Conservation (phyloP, 2,113 vertebrate genomes). For the Cygnus atratus region DNA sequence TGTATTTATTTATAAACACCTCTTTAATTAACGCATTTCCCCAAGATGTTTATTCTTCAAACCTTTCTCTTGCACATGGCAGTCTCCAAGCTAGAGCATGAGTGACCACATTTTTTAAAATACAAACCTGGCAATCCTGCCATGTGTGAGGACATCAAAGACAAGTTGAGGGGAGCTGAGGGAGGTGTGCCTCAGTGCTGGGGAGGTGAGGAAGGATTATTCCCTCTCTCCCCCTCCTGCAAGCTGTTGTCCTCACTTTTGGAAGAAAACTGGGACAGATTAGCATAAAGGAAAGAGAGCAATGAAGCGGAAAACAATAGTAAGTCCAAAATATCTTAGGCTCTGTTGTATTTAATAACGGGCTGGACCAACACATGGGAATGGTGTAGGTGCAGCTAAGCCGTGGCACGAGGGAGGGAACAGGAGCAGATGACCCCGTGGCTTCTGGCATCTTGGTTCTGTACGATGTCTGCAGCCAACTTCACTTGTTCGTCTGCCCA, state of each 20-base stretch:
- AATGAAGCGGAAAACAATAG: slow-evolving; percentile 40
- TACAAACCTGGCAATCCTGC: background rate
- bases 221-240: slow-evolving; percentile 42
- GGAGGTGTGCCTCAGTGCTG: slow-evolving; percentile 13
- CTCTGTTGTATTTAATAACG: background rate
- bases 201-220: slow-evolving; percentile 51
- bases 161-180: slow-evolving; percentile 43
- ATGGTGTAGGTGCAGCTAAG: background rate
- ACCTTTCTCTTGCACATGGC: background rate
- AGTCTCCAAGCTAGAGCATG: background rate
- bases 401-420: rapidly evolving
- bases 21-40: background rate
- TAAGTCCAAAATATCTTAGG: background rate
- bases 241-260: slow-evolving; percentile 60
- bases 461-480: slow-evolving; percentile 13
- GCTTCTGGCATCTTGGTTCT: slow-evolving; percentile 31
- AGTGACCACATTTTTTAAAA: slow-evolving; percentile 26
- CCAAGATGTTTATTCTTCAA: background rate
- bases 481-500: background rate
- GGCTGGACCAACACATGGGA: background rate
- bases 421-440: background rate
- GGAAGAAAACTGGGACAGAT: slow-evolving; percentile 58
- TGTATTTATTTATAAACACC: background rate
- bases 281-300: slow-evolving; percentile 44
- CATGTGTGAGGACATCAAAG: slow-evolving; percentile 36